Percentiles rank a stretch among this genome's conserved stretches.
Evolutionary conservation across 2,888 invertebrate genomes (phyloP).

Genomic region (Macrophya alboannulata): DNA sequence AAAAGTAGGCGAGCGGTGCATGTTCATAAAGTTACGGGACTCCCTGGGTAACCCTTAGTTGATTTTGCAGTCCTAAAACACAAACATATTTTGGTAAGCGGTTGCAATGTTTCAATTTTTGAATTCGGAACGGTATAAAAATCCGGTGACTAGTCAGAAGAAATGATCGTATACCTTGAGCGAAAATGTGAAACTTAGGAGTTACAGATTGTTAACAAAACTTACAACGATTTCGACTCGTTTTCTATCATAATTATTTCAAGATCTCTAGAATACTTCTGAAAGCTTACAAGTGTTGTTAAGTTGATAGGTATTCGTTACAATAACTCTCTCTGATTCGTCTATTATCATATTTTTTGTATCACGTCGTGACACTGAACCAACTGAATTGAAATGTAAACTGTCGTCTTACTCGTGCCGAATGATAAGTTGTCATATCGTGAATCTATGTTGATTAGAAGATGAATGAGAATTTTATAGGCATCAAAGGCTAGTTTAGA

Average conservation of each 20-base stretch:
- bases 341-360: not conserved
- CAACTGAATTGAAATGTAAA: constrained; percentile 3
- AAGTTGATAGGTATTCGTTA: not conserved
- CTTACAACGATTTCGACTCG: not conserved
- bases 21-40: not conserved
- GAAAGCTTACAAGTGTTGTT: not conserved
- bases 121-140: no score
- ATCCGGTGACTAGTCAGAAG: not conserved
- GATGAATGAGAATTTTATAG: constrained; percentile 11
- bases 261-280: no score
- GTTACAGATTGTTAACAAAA: not conserved
- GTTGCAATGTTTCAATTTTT: not conserved
- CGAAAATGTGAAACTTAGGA: not conserved
- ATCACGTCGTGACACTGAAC: not conserved
- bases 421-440: not conserved
- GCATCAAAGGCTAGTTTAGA: not conserved
- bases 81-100: not conserved
- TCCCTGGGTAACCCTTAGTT: no score
- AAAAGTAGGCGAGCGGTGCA: not conserved
- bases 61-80: not conserved
- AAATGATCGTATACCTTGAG: not conserved
- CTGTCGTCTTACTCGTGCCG: not conserved
- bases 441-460: not conserved
- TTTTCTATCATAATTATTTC: not conserved
- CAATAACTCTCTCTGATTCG: not conserved